Percentiles rank a stretch among this genome's conserved stretches.
Evolutionary conservation across 2,797 vertebrate genomes (phyloP).

Genomic region (Masticophis lateralis): DNA sequence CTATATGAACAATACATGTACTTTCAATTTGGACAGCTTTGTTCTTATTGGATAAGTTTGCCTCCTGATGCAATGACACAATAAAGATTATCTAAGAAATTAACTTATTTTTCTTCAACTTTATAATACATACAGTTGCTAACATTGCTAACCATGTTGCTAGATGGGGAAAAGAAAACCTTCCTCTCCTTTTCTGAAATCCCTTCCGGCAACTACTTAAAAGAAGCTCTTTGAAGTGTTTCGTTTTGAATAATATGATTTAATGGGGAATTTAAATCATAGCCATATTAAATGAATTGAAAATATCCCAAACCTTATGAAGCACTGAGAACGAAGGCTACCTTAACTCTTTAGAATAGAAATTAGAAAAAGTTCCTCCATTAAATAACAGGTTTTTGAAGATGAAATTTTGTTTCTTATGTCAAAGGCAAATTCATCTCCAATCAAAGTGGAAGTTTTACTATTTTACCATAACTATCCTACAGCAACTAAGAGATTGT

Average conservation of each 20-base stretch:
- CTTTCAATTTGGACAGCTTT: neutral
- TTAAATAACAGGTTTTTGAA: neutral
- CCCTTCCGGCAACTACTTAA: constrained; percentile 11
- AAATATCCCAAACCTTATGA: constrained; percentile 25
- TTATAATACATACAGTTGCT: neutral
- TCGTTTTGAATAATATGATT: constrained; percentile 32
- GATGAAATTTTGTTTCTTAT: neutral
- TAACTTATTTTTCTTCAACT: constrained; percentile 1
- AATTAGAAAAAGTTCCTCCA: constrained; percentile 7
- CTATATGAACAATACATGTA: neutral
- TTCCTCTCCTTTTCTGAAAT: neutral
- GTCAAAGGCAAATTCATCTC: neutral
- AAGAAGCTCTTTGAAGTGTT: constrained; percentile 27
- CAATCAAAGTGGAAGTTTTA: neutral
- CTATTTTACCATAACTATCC: neutral
- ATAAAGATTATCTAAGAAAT: constrained; percentile 18
- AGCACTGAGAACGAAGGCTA: neutral
- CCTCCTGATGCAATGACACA: neutral
- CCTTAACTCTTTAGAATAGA: neutral
- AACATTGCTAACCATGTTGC: neutral
- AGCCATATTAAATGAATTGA: constrained; percentile 21
- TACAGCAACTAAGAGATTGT: neutral
- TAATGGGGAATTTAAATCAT: constrained; percentile 36
- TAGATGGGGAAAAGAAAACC: neutral
- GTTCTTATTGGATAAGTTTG: constrained; percentile 13